These are phyloP conservation scores for Drosophila phalerata DNA, from an alignment of 2,888 invertebrate species.

Conservation along the genomic window DNA sequence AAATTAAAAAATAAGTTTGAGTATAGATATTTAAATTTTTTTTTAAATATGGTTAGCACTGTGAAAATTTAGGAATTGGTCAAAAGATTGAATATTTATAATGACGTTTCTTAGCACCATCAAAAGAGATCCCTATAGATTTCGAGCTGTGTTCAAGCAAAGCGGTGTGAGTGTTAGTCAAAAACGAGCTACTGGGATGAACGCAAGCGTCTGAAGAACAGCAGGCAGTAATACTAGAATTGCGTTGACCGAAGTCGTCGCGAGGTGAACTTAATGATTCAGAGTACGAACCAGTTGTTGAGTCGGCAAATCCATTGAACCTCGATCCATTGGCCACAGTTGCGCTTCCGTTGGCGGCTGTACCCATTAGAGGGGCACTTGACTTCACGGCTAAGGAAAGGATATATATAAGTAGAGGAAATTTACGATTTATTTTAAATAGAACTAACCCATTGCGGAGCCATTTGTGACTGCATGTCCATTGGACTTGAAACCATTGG, in stretches of 20 bases:
- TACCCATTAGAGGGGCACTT: constrained; percentile 60
- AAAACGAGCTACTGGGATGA: constrained; percentile 59
- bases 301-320: constrained; percentile 73
- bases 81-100: constrained; percentile 82
- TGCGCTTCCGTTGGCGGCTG: constrained; percentile 10
- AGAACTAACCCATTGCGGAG: constrained; percentile 35
- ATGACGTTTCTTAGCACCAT: constrained; percentile 72
- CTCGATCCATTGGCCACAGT: constrained; percentile 57
- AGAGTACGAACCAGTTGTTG: constrained; percentile 77
- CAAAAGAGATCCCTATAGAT: constrained; percentile 42
- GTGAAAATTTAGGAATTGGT: background rate
- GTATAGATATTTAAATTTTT: background rate
- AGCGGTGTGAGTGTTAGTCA: constrained; percentile 75
- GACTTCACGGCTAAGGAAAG: constrained; percentile 43
- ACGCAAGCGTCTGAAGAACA: constrained; percentile 54
- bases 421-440: background rate
- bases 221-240: constrained; percentile 66
- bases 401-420: background rate
- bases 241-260: constrained; percentile 48
- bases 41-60: background rate
- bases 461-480: constrained; percentile 39
- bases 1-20: background rate
- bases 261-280: constrained; percentile 50
- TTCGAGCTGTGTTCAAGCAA: constrained; percentile 71
- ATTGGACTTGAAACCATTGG: constrained; percentile 46